A percentile compares a stretch with the other conserved stretches of the same genome.
Evolutionary conservation across 1,140 invertebrate genomes (phyloP).

Genomic region (Pogonomyrmex barbatus): DNA sequence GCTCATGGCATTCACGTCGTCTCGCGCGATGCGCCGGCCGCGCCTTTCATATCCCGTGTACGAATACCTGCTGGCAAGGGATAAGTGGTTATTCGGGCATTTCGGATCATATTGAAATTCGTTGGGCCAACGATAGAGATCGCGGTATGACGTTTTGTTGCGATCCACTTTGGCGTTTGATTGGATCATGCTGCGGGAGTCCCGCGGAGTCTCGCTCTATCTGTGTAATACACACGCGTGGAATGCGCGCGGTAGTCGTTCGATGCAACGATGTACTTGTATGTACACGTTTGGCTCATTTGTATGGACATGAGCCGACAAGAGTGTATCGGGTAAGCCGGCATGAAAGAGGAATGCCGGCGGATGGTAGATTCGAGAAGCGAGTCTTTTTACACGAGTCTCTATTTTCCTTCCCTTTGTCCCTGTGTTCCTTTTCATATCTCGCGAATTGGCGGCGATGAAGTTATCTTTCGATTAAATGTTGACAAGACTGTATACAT

Average conservation of each 20-base stretch:
- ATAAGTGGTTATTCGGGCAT: conserved; percentile 79
- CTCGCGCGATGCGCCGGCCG: conserved; percentile 57
- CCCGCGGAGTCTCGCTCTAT: conserved; percentile 66
- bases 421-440: conserved; percentile 22
- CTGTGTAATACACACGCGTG: conserved; percentile 49
- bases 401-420: conserved; percentile 42
- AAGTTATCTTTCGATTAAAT: conserved; percentile 60
- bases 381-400: conserved; percentile 67
- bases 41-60: conserved; percentile 68
- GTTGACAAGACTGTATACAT: neutral
- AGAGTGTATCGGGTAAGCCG: conserved; percentile 39
- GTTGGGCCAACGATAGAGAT: conserved; percentile 78
- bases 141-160: conserved; percentile 78
- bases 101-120: conserved; percentile 81
- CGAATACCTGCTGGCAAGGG: conserved; percentile 60
- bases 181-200: conserved; percentile 79
- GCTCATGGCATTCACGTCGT: conserved; percentile 57
- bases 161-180: conserved; percentile 83
- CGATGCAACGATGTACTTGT: conserved; percentile 21
- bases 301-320: conserved; percentile 9
- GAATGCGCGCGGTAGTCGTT: conserved; percentile 9
- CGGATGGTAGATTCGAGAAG: conserved; percentile 68
- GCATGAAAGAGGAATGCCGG: conserved; percentile 53
- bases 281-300: conserved; percentile 42
- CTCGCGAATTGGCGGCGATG: conserved; percentile 46